Conservation (phyloP, 2,113 vertebrate genomes). For the Alectura lathami region DNA sequence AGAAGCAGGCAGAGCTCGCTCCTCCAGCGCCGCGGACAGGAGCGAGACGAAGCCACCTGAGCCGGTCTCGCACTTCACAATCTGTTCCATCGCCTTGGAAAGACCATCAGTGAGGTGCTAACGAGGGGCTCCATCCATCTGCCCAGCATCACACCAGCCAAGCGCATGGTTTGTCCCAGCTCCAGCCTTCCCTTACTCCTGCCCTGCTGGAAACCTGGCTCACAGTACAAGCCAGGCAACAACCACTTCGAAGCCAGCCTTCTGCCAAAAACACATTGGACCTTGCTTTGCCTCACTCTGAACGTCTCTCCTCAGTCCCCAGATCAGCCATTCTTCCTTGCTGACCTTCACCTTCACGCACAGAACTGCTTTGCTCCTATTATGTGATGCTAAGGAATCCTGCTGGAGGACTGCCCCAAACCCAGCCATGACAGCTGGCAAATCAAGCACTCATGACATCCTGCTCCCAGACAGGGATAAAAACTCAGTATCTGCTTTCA, state of each 20-base stretch:
- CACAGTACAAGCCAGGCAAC: neutral
- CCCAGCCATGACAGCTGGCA: neutral
- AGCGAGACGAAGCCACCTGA: conserved; percentile 48
- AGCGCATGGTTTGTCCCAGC: neutral
- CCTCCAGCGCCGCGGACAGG: conserved; percentile 65
- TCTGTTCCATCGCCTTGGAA: conserved; percentile 67
- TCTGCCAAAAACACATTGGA: neutral
- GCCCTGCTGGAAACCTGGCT: neutral
- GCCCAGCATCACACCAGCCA: neutral
- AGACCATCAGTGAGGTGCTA: neutral
- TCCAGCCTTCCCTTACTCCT: neutral
- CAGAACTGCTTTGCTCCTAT: fast-evolving
- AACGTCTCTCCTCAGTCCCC: neutral
- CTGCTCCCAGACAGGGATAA: neutral
- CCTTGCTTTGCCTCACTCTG: neutral
- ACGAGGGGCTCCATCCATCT: neutral
- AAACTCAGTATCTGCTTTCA: neutral
- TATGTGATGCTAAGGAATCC: neutral
- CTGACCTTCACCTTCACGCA: neutral
- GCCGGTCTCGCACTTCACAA: conserved; percentile 31
- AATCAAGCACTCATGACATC: neutral
- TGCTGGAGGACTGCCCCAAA: neutral
- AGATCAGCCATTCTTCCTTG: neutral
- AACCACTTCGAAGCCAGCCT: neutral
- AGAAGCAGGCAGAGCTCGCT: conserved; percentile 47